Evolutionary conservation across 2,113 vertebrate species (phyloP).

Genomic region (Anarrhichthys ocellatus): DNA sequence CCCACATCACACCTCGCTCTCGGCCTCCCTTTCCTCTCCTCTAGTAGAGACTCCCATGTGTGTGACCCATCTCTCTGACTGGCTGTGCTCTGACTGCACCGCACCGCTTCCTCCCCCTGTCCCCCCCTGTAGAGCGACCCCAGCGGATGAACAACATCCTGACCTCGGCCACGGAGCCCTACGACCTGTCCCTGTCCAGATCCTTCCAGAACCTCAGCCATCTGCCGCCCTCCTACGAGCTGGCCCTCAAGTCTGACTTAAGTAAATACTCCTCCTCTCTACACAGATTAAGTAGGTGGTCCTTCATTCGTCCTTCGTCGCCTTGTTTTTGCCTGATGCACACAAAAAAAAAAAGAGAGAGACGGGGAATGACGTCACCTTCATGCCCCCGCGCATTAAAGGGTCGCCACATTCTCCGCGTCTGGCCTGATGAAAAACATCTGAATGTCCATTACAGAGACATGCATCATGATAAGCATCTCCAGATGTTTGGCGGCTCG

Average conservation of each 20-base stretch:
- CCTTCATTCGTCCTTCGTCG: slow-evolving; percentile 56
- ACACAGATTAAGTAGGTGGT: slow-evolving; percentile 86
- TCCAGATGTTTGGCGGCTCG: slow-evolving; percentile 53
- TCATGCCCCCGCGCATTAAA: slow-evolving; percentile 19
- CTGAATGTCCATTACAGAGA: slow-evolving; percentile 52
- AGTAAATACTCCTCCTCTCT: slow-evolving; percentile 93
- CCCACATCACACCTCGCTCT: slow-evolving; percentile 8
- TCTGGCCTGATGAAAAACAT: slow-evolving; percentile 12
- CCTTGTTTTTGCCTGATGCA: slow-evolving; percentile 38
- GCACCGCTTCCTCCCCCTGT: slow-evolving; percentile 39
- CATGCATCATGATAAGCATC: slow-evolving; percentile 44
- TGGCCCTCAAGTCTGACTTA: slow-evolving; percentile 90
- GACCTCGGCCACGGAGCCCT: slow-evolving; percentile 96
- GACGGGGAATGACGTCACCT: slow-evolving; percentile 37
- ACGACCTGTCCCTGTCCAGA: slow-evolving; percentile 95
- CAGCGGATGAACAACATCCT: slow-evolving; percentile 95
- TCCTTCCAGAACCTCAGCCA: slow-evolving; percentile 98
- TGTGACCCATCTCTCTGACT: slow-evolving; percentile 13
- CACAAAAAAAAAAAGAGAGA: neutral
- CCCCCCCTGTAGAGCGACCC: slow-evolving; percentile 87
- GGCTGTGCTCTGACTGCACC: slow-evolving; percentile 42
- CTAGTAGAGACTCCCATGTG: slow-evolving; percentile 36
- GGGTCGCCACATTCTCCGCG: slow-evolving; percentile 22
- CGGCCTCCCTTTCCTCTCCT: neutral
- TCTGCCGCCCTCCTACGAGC: slow-evolving; percentile 93